phyloP scores from a whole-genome alignment of 2,797 vertebrate genomes.

The Esox lucius region DNA sequence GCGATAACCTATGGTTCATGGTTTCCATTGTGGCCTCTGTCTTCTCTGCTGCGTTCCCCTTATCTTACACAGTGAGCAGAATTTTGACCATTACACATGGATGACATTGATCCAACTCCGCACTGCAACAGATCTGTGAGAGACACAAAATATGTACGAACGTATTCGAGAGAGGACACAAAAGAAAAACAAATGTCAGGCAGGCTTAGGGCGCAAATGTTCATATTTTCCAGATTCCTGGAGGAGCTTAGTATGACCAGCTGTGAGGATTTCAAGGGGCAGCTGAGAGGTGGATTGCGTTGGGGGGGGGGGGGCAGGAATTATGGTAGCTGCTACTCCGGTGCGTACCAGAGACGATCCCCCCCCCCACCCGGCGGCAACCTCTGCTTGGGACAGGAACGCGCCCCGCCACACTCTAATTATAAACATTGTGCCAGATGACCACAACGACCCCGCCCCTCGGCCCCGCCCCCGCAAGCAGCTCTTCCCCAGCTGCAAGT shows the following conservation, averaged over 20 bases:
- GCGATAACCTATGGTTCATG: not conserved
- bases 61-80: not conserved
- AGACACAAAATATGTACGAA: not conserved
- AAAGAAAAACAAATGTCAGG: not conserved
- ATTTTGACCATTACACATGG: not conserved
- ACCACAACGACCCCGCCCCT: not conserved
- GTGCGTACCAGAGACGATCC: not conserved
- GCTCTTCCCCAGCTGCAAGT: conserved; percentile 13
- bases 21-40: not conserved
- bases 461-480: not conserved
- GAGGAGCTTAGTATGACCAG: conserved; percentile 11
- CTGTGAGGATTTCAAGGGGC: not conserved
- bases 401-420: not conserved
- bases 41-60: not conserved
- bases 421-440: conserved; percentile 23
- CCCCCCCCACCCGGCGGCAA: conserved; percentile 30
- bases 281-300: not conserved
- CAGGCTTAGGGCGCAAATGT: not conserved
- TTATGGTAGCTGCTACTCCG: not conserved
- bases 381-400: not conserved
- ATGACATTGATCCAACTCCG: not conserved
- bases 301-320: not conserved
- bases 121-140: not conserved
- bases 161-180: too few relatives aligned
- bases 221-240: conserved; percentile 12